Conservation (phyloP, 2,113 vertebrate species). For the Albula glossodonta region DNA sequence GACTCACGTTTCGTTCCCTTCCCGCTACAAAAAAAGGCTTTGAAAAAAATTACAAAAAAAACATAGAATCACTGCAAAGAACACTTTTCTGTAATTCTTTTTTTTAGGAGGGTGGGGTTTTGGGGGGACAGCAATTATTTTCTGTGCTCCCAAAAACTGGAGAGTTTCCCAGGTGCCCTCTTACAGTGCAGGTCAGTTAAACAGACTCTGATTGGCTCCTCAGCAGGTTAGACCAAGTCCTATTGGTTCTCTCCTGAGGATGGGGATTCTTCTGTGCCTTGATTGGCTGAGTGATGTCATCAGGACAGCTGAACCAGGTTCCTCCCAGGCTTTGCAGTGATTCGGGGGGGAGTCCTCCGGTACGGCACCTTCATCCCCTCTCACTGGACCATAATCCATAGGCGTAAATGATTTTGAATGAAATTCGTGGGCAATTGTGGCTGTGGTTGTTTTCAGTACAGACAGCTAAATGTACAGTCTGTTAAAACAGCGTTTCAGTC, state of each 20-base stretch:
- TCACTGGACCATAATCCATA: not conserved
- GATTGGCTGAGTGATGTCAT: not conserved
- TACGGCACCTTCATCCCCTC: not conserved
- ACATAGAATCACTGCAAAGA: not conserved
- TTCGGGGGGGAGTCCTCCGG: not conserved
- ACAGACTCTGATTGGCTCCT: conserved; percentile 25
- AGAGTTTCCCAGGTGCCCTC: not conserved
- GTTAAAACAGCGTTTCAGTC: conserved; percentile 9
- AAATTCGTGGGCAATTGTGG: not conserved
- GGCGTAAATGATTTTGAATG: not conserved
- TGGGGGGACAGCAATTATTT: not conserved
- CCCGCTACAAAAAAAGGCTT: not conserved
- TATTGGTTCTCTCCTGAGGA: not conserved
- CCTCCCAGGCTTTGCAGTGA: not conserved
- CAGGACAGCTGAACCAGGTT: not conserved
- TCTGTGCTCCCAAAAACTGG: not conserved
- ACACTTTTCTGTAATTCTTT: not conserved
- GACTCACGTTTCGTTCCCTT: not conserved
- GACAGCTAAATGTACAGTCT: conserved; percentile 4
- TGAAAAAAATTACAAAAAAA: not conserved
- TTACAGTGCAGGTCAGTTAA: conserved; percentile 13
- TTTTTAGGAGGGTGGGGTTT: too few species aligned
- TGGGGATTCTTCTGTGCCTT: not conserved
- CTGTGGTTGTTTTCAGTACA: conserved; percentile 11
- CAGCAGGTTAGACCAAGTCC: not conserved